Evolutionary conservation across 2,888 invertebrate genomes (phyloP).

Genomic region (Athalia cordata): DNA sequence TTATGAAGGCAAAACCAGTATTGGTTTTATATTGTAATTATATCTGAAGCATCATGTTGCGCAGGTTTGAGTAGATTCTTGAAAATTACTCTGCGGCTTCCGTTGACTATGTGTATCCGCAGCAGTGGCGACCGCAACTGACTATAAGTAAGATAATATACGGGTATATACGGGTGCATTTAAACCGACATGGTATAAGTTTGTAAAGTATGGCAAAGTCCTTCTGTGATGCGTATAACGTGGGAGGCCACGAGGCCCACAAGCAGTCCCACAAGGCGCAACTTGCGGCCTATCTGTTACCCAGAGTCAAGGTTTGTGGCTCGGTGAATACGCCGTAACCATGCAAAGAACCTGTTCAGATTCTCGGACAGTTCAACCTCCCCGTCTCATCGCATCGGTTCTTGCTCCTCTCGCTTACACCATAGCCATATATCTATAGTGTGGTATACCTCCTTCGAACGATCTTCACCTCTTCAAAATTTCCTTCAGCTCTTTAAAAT

Average conservation of each 20-base stretch:
- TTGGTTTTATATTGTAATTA: too few species aligned
- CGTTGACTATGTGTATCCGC: not conserved
- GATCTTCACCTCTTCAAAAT: too few species aligned
- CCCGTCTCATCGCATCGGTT: conserved; percentile 8
- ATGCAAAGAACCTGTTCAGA: conserved; percentile 70
- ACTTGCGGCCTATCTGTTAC: conserved; percentile 32
- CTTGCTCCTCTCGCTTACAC: not conserved
- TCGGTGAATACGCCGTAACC: conserved; percentile 71
- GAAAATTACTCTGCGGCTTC: too few species aligned
- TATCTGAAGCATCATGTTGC: too few species aligned
- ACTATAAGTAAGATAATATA: too few species aligned
- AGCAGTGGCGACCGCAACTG: conserved; percentile 19
- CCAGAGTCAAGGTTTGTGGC: conserved; percentile 68
- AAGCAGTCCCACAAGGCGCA: conserved; percentile 10
- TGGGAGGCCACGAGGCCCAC: not conserved
- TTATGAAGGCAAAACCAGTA: too few species aligned
- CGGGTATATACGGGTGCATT: too few species aligned
- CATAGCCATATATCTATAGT: not conserved
- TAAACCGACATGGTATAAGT: too few species aligned
- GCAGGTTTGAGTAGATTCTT: too few species aligned
- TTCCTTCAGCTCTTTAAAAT: too few species aligned
- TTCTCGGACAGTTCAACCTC: not conserved
- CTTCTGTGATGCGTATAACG: not conserved
- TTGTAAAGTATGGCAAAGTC: too few species aligned
- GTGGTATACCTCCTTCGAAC: too few species aligned